Evolutionary conservation across 1,140 invertebrate genomes (phyloP).

Genomic region (Neotoxoptera formosana): DNA sequence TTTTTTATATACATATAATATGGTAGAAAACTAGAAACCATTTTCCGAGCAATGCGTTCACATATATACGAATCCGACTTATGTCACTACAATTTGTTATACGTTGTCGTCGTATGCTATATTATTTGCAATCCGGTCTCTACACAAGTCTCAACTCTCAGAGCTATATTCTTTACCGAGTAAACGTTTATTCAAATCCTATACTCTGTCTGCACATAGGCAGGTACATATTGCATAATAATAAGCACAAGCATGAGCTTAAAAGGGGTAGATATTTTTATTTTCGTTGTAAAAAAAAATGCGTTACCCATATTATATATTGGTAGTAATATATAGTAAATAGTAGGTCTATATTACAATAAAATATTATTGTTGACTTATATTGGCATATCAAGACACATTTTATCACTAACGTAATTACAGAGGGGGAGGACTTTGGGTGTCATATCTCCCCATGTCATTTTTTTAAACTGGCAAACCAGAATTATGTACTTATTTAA

Average conservation of each 20-base stretch:
- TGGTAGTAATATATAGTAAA: too few species aligned
- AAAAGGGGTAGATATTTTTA: too few species aligned
- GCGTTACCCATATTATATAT: too few species aligned
- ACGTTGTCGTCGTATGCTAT: not conserved
- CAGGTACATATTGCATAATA: not conserved
- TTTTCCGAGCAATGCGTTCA: not conserved
- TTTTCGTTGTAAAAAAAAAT: too few species aligned
- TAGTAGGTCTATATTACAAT: not conserved
- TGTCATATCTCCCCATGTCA: too few species aligned
- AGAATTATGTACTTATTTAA: too few species aligned
- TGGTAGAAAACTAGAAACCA: not conserved
- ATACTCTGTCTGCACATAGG: not conserved
- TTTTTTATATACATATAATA: not conserved
- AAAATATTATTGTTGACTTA: not conserved
- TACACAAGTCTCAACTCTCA: not conserved
- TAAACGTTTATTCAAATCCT: not conserved
- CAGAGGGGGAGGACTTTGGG: too few species aligned
- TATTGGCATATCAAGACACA: too few species aligned
- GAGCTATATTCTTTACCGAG: not conserved
- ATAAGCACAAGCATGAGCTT: too few species aligned
- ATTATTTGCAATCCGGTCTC: not conserved
- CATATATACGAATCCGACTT: not conserved
- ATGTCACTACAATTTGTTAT: too few species aligned
- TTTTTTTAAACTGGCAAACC: too few species aligned
- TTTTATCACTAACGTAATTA: too few species aligned